Conservation (phyloP, 2,113 vertebrate species). For the Syrmaticus mikado region DNA sequence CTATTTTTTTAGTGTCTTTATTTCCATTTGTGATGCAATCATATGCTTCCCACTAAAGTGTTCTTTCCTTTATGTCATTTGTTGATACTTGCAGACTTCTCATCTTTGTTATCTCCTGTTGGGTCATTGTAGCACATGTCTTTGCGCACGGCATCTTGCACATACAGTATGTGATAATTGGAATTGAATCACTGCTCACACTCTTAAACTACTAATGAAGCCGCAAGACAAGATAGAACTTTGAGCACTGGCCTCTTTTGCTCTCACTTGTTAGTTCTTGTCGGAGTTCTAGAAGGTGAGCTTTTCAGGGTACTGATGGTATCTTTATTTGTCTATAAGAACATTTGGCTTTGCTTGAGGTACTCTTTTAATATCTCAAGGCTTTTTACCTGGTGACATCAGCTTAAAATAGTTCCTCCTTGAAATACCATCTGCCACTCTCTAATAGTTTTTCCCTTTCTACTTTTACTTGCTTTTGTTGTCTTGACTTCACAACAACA, state of each 20-base stretch:
- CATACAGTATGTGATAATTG: accelerated
- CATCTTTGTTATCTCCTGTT: background rate
- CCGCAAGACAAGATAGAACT: background rate
- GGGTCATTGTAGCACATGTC: background rate
- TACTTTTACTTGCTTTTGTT: background rate
- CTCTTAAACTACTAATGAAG: background rate
- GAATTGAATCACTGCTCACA: background rate
- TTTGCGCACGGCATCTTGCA: background rate
- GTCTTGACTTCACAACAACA: background rate
- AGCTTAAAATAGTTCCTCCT: background rate
- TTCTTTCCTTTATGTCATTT: background rate
- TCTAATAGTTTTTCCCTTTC: background rate
- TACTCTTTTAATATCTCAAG: background rate
- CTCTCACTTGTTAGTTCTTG: background rate
- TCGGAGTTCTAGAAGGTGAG: background rate
- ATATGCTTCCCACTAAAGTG: background rate
- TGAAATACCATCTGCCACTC: background rate
- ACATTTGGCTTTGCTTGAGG: background rate
- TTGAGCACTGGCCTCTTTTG: background rate
- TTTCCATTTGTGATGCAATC: background rate
- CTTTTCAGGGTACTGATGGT: background rate
- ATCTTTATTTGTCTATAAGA: background rate
- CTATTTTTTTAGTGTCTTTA: background rate
- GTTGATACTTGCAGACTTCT: background rate
- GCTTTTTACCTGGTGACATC: background rate